Percentiles rank a stretch among this genome's conserved stretches.
phyloP scores from a whole-genome alignment of 2,888 invertebrate genomes.

The Agrochola lota region DNA sequence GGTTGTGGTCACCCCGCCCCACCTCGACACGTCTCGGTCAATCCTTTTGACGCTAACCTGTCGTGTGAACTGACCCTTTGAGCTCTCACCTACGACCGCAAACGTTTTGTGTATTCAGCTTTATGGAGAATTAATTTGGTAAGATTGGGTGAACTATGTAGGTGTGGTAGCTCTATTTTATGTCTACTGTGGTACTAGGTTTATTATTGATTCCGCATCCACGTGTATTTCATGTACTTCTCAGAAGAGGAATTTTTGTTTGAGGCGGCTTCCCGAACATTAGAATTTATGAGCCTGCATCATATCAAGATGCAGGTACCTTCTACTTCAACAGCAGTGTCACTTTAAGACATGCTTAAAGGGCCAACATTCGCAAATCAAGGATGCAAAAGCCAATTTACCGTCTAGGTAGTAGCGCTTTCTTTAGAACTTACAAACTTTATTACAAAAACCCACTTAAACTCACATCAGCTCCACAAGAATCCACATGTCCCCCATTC shows the following conservation, averaged over 20 bases:
- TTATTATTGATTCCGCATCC: constrained; percentile 20
- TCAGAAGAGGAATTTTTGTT: not conserved
- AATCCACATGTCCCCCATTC: not conserved
- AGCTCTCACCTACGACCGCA: constrained; percentile 88
- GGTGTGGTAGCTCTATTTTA: constrained; percentile 17
- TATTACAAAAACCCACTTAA: not conserved
- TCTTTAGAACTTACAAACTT: not conserved
- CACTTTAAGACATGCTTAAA: too few relatives aligned
- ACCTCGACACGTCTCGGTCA: constrained; percentile 83
- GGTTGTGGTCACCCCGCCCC: constrained; percentile 80
- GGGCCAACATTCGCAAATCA: not conserved
- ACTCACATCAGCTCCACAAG: not conserved
- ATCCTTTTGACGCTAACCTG: constrained; percentile 84
- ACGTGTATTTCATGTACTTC: constrained; percentile 1
- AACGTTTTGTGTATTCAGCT: constrained; percentile 84
- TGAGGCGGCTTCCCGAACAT: too few relatives aligned
- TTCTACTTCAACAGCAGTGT: too few relatives aligned
- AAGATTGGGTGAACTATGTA: constrained; percentile 56
- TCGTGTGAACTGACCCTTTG: constrained; percentile 86
- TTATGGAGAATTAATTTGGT: constrained; percentile 75
- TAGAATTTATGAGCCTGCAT: too few relatives aligned
- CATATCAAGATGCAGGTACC: too few relatives aligned
- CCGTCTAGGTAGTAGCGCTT: not conserved
- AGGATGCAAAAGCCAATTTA: not conserved
- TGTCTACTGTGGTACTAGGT: not conserved